A percentile compares a stretch with the other conserved stretches of the same genome.
These are phyloP conservation scores for Cassiopea xamachana DNA, from an alignment of 30 jellyfish, hydroid and myxozoan species.

Conservation along the genomic window DNA sequence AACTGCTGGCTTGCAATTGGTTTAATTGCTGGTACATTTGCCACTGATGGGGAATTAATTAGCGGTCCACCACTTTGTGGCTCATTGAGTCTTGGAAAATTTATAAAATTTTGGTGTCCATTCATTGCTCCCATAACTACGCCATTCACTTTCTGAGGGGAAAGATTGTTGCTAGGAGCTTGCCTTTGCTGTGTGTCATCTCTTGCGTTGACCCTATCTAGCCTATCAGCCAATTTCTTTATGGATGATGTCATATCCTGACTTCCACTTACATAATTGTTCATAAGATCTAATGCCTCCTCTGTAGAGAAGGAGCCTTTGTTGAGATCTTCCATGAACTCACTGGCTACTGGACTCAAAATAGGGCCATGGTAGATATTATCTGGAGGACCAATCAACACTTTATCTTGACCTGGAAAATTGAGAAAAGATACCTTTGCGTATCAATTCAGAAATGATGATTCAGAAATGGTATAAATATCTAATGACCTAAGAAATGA, in stretches of 20 bases:
- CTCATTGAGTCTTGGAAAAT: background rate
- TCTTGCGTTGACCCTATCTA: conserved; percentile 59
- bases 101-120: background rate
- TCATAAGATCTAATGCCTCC: conserved; percentile 95
- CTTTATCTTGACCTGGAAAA: conserved; percentile 51
- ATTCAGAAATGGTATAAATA: too few species aligned
- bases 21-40: background rate
- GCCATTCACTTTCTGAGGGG: conserved; percentile 21
- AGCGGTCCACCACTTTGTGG: background rate
- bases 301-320: conserved; percentile 88
- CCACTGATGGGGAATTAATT: background rate
- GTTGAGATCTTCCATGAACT: conserved; percentile 80
- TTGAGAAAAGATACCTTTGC: background rate
- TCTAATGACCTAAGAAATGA: too few species aligned
- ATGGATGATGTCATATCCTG: conserved; percentile 95
- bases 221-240: conserved; percentile 68
- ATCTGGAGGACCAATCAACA: conserved; percentile 74
- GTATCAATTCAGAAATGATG: too few species aligned
- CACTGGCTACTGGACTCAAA: conserved; percentile 86
- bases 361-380: conserved; percentile 81
- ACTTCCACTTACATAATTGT: conserved; percentile 94
- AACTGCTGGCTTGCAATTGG: background rate
- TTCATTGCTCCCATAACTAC: conserved; percentile 24
- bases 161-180: background rate
- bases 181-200: conserved; percentile 22